These are phyloP conservation scores for Falco novaeseelandiae DNA, from an alignment of 2,797 vertebrate genomes.

Conservation along the genomic window DNA sequence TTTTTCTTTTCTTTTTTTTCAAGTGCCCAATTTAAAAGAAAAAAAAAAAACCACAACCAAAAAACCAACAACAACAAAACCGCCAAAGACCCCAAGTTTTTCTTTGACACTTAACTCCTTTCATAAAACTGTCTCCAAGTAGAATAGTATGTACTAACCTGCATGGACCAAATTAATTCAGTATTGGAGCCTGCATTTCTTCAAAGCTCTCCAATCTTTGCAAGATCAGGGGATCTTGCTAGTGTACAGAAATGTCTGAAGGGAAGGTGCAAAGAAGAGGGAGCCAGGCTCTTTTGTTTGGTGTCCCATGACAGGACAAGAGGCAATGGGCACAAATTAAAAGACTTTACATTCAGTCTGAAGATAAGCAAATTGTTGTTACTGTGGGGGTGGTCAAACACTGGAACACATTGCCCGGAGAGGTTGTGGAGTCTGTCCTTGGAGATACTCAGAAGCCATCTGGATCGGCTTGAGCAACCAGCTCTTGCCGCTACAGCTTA, in stretches of 20 bases:
- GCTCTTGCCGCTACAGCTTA: accelerated
- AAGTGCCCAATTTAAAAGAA: not conserved
- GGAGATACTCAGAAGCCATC: not conserved
- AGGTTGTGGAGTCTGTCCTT: not conserved
- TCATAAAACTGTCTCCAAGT: not conserved
- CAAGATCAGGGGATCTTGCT: not conserved
- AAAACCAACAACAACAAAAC: too few species aligned
- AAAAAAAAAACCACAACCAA: too few species aligned
- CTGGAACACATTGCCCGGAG: not conserved
- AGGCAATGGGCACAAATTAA: not conserved
- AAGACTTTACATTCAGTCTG: not conserved
- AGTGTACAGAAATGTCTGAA: not conserved
- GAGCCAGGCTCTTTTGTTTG: not conserved
- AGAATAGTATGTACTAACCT: not conserved
- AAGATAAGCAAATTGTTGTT: not conserved
- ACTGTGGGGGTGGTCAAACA: not conserved
- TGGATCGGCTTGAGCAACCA: not conserved
- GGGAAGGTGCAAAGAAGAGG: not conserved
- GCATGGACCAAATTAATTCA: not conserved
- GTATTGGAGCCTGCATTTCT: not conserved
- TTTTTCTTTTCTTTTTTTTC: not conserved
- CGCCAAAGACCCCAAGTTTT: not conserved
- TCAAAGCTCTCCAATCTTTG: not conserved
- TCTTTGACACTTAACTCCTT: not conserved
- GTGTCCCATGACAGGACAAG: not conserved